Percentiles rank a stretch among this genome's conserved stretches.
phyloP scores from a whole-genome alignment of 2,113 vertebrate species.

The Hemibagrus wyckioides region DNA sequence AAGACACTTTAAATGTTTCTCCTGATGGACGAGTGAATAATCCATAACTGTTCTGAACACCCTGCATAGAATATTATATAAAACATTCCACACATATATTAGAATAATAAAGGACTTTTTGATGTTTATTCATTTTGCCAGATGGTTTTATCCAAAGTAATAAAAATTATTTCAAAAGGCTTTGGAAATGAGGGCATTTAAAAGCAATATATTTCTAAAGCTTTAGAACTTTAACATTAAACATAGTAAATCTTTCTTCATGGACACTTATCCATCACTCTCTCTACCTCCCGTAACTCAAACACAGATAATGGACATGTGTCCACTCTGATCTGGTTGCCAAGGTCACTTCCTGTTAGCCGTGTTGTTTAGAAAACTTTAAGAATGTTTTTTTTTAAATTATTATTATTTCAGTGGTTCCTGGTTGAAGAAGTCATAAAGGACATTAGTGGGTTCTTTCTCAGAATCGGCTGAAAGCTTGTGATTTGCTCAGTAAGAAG shows the following conservation, averaged over 20 bases:
- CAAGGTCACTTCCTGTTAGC: slow-evolving; percentile 5
- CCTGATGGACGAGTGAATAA: too few species aligned
- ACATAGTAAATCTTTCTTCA: neutral
- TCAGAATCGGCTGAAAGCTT: neutral
- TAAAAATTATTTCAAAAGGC: too few species aligned
- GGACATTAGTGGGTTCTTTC: neutral
- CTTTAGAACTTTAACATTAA: neutral
- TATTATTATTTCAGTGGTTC: neutral
- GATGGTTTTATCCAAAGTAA: neutral
- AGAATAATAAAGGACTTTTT: neutral
- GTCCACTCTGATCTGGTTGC: neutral
- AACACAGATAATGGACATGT: neutral
- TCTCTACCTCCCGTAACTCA: neutral
- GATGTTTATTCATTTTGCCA: neutral
- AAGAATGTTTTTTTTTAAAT: neutral
- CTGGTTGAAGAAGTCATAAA: neutral
- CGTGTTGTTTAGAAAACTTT: neutral
- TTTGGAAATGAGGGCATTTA: neutral
- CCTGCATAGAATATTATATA: neutral
- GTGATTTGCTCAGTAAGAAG: neutral
- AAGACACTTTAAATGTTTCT: too few species aligned
- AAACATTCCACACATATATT: neutral
- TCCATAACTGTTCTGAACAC: too few species aligned
- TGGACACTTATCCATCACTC: neutral
- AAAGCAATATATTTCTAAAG: neutral